Evolutionary conservation across 2,797 vertebrate genomes (phyloP).

Genomic region (Caiman crocodilus): DNA sequence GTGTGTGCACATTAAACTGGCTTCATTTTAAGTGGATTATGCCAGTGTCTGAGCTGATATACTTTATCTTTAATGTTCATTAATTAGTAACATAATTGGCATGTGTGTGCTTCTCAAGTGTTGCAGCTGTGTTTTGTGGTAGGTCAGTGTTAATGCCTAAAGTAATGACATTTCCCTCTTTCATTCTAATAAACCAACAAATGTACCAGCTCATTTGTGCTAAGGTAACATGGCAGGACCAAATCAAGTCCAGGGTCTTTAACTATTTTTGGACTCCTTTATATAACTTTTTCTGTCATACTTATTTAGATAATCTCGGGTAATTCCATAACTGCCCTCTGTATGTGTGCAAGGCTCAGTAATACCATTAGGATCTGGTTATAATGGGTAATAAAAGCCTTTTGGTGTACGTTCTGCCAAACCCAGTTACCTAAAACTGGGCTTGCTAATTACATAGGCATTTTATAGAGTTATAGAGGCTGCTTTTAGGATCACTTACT

Average conservation of each 20-base stretch:
- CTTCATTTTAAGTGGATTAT: not conserved
- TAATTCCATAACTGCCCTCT: not conserved
- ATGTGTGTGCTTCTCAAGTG: not conserved
- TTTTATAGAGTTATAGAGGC: not conserved
- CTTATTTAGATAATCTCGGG: no score
- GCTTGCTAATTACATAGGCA: not conserved
- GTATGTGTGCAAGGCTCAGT: not conserved
- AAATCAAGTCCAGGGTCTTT: no score
- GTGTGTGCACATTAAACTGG: fast-evolving
- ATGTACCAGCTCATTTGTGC: no score
- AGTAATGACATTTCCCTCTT: no score
- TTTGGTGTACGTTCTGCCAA: not conserved
- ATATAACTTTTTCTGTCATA: no score
- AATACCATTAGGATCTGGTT: not conserved
- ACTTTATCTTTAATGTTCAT: no score
- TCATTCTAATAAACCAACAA: no score
- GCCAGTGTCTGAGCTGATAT: not conserved
- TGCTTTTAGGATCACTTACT: not conserved
- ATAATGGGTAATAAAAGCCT: not conserved
- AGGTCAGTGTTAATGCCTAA: no score
- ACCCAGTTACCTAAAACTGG: not conserved
- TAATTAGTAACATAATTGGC: no score
- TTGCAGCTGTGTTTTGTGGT: no score
- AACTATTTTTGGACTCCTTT: no score
- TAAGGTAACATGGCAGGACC: no score